These are phyloP conservation scores for Macrophya alboannulata DNA, from an alignment of 2,888 invertebrate genomes.

Conservation along the genomic window DNA sequence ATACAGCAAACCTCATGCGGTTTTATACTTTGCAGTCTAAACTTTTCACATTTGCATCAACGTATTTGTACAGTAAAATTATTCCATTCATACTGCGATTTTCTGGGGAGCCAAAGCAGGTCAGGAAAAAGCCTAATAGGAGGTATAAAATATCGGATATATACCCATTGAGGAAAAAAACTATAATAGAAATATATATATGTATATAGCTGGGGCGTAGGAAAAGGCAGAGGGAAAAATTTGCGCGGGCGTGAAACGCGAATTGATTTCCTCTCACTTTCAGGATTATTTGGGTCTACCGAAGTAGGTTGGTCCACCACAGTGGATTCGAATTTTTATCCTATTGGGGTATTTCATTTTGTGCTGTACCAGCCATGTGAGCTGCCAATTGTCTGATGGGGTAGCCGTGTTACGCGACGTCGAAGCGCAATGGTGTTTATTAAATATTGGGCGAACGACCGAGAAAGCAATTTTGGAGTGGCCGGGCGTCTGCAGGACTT, in stretches of 20 bases:
- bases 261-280: constrained; percentile 53
- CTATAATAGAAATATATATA: not conserved
- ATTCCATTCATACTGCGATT: constrained; percentile 17
- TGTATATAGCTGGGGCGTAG: not conserved
- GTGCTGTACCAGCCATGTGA: not conserved
- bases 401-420: not conserved
- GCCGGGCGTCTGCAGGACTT: not conserved
- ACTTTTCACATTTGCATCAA: not conserved
- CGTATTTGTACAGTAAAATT: not conserved
- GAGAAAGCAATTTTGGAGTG: constrained; percentile 6
- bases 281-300: constrained; percentile 43
- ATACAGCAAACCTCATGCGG: not conserved
- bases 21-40: not conserved
- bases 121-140: constrained; percentile 15
- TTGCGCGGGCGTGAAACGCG: constrained; percentile 34
- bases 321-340: constrained; percentile 22
- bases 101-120: not conserved
- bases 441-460: constrained; percentile 29
- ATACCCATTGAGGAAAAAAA: not conserved
- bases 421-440: constrained; percentile 4
- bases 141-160: constrained; percentile 26
- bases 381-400: not conserved
- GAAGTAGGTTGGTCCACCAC: constrained; percentile 27
- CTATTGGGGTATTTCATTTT: not conserved
- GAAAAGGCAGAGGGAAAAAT: constrained; percentile 1